Evolutionary conservation across 2,888 invertebrate genomes (phyloP).

Genomic region (Dryobotodes eremita): DNA sequence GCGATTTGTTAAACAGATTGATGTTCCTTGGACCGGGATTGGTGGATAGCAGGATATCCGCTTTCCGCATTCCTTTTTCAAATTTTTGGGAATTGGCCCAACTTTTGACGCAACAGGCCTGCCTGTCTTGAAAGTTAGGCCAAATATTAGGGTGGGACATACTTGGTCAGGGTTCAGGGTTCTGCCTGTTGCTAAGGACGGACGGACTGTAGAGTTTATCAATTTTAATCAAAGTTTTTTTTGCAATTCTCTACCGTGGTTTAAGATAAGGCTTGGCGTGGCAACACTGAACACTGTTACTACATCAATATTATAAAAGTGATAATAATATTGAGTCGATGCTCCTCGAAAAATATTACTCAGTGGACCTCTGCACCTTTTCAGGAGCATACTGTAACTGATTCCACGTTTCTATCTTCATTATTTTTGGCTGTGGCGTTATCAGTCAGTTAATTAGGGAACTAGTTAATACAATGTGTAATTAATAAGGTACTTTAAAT

Average conservation of each 20-base stretch:
- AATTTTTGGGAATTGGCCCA: neutral
- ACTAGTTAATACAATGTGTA: neutral
- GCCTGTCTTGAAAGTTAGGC: neutral
- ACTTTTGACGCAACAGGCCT: neutral
- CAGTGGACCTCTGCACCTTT: neutral
- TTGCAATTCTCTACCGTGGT: conserved; percentile 22
- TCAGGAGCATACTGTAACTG: neutral
- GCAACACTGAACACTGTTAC: conserved; percentile 17
- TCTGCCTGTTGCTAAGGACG: conserved; percentile 5
- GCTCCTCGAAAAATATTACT: neutral
- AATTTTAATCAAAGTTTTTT: conserved; percentile 25
- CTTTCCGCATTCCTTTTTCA: conserved; percentile 11
- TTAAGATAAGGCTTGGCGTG: conserved; percentile 21
- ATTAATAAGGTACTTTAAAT: neutral
- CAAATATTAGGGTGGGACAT: neutral
- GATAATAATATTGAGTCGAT: neutral
- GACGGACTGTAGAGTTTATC: neutral
- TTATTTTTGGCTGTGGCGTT: neutral
- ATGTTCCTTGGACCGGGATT: conserved; percentile 49
- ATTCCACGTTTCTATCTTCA: neutral
- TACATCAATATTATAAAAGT: conserved; percentile 1
- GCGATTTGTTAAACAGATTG: conserved; percentile 69
- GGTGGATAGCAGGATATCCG: conserved; percentile 52
- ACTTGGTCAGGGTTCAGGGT: neutral
- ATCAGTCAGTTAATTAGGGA: neutral